Evolutionary conservation across 2,797 vertebrate genomes (phyloP), one percentile per base, ranked within the genome.

Genomic region (Protosalanx chinensis): DNA sequence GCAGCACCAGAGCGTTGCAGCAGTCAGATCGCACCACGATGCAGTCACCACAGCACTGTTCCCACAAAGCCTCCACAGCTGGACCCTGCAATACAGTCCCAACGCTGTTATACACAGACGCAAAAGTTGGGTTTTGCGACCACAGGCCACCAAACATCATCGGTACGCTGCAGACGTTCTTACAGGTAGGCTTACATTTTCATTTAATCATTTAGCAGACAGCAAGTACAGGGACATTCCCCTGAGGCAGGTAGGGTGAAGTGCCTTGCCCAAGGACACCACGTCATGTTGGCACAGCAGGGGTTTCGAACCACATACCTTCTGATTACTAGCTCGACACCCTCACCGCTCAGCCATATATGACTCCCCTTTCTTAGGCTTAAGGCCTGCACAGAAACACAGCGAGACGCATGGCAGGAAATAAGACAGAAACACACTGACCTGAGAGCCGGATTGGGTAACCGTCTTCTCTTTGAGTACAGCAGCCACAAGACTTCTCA

Each of bases 381-480:
- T 27, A 27, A 10, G 12, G 8, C 63, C 30, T 32, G 18, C 63
- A 64, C 7, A 56, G 51, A 67, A 29, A 67, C 15, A 29, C 16
- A 33, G 51, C n/a, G 51, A 51, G 49, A 51, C 13, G 32, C 15
- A 20, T 16, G 23, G 20, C 0, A 18, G 8, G 1, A 51, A 5
- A 41, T 1, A 68, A 29, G 5, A 23, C 46, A n/a, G 20, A 57
- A 33, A 20, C 79, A 35, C 66, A 68, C 53, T 86, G 60, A 98
- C 97, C 94, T 95, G 92, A 68, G 86, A 80, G 77, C 92, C 92
- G 0, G 94, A 88, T 56, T 93, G 91, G 0, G 71, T 85, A 72
- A 98, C 95, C 81, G 90, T 91, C 67, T 94, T 97, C 88, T 99
- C 97, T 85, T 95, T 98, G 12, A 98, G 81, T 64, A 98, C 89